Evolutionary conservation across 2,888 invertebrate genomes (phyloP), one percentile per base, ranked within the genome.

Genomic region (Aradus depressus): DNA sequence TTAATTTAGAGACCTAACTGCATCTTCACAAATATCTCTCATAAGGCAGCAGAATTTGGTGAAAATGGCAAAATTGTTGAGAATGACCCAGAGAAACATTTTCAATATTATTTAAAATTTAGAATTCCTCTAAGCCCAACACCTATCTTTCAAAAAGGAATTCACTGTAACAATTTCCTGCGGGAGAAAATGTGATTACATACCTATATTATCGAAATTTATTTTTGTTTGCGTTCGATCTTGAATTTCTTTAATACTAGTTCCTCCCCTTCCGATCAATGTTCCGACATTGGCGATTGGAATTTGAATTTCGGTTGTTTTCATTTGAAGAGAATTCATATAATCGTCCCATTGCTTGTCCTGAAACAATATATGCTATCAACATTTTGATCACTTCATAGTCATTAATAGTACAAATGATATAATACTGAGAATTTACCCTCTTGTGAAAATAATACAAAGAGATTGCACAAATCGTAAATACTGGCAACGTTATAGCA

Each of bases 221-320:
- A 81, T 75, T 47, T 66, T 67, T 0, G 90, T 84, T 31, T 79
- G 77, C 0, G 85, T 80, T 60, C 76, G 77, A 48, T 75, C 74
- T 66, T 90, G 81, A 55, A 92, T 77, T 51, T 77, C 72, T 66
- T 82, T 83, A 43, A 91, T 77, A 62, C 79, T 80, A n/a, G 74
- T 69, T 4, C 91, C 90, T 60, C 76, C 77, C 59, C 84, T 75
- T 31, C 91, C 73, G 51, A 73, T 72, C 16, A 73, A 61, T 18
- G 65, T 61, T 2, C 70, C 70, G 3, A 68, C 67, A 39, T 60
- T 62, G 26, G 66, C 65, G 12, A 64, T 61, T 1, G 70, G 70
- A 6, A 73, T 58, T 52, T 59, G 58, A 12, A 63, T 57, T 35
- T 62, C 59, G 34, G 59, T 55, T 16, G 50, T 51, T 18, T 37